A percentile compares a stretch with the other conserved stretches of the same genome.
Conservation (phyloP, 2,113 vertebrate genomes). For the Etheostoma cragini region DNA sequence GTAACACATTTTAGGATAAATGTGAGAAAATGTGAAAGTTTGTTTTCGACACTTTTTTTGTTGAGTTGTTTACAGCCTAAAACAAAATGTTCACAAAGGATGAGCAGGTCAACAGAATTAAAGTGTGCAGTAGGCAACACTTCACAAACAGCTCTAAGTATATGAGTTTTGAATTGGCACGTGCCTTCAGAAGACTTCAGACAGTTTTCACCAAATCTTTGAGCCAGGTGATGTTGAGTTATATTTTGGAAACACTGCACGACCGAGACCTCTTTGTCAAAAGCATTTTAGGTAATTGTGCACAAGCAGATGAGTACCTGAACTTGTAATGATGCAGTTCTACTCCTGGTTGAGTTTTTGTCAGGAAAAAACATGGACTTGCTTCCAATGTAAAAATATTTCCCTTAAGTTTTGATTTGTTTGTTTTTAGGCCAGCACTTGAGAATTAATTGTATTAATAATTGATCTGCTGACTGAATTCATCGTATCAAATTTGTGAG, state of each 20-base stretch:
- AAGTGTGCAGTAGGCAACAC: not conserved
- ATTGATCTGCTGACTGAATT: not conserved
- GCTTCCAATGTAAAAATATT: constrained; percentile 1
- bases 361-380: not conserved
- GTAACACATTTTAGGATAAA: not conserved
- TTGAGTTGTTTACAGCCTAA: not conserved
- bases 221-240: constrained; percentile 18
- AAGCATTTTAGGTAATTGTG: not conserved
- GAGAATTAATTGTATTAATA: not conserved
- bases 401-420: too few species aligned
- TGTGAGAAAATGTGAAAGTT: not conserved
- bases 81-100: constrained; percentile 16
- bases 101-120: constrained; percentile 33
- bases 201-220: constrained; percentile 21
- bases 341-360: constrained; percentile 5
- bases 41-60: not conserved
- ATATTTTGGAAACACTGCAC: constrained; percentile 34
- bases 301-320: not conserved
- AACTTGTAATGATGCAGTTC: not conserved
- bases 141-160: constrained; percentile 36
- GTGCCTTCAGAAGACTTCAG: constrained; percentile 12
- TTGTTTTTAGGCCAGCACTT: not conserved
- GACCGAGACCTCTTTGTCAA: constrained; percentile 4
- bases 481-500: not conserved
- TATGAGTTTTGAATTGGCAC: constrained; percentile 29